Evolutionary conservation across 1,140 invertebrate genomes (phyloP).

Genomic region (Eumeta japonica): DNA sequence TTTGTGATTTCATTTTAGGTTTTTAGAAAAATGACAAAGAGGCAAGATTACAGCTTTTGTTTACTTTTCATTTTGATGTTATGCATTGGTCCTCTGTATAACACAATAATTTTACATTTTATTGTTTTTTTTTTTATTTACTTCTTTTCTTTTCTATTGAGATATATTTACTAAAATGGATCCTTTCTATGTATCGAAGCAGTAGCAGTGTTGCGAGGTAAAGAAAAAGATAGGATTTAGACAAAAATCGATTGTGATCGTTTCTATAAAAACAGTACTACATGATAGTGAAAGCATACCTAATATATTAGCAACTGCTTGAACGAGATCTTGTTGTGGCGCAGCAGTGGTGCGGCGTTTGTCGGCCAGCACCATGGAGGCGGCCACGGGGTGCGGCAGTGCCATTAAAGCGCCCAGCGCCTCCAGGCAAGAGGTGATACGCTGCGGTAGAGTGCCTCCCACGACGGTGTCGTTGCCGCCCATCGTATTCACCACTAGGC

Average conservation of each 20-base stretch:
- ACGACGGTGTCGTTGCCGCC: slow-evolving; percentile 87
- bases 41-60: too few relatives aligned
- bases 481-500: slow-evolving; percentile 84
- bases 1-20: too few relatives aligned
- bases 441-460: slow-evolving; percentile 89
- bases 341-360: slow-evolving; percentile 62
- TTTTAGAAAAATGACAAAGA: too few relatives aligned
- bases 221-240: slow-evolving; percentile 78
- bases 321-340: slow-evolving; percentile 61
- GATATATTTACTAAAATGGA: too few relatives aligned
- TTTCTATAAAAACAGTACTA: too few relatives aligned
- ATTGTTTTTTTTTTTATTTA: too few relatives aligned
- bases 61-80: too few relatives aligned
- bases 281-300: slow-evolving; percentile 55
- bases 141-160: too few relatives aligned
- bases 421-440: slow-evolving; percentile 83
- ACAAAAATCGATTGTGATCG: slow-evolving; percentile 86
- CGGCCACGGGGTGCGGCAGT: slow-evolving; percentile 80
- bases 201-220: slow-evolving; percentile 49
- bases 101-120: too few relatives aligned
- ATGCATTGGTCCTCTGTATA: too few relatives aligned
- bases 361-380: slow-evolving; percentile 79
- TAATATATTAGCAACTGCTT: slow-evolving; percentile 81
- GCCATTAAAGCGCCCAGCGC: slow-evolving; percentile 87
- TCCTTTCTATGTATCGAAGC: too few relatives aligned